Evolutionary conservation across 1,140 invertebrate species (phyloP).

Genomic region (Penaeus indicus): DNA sequence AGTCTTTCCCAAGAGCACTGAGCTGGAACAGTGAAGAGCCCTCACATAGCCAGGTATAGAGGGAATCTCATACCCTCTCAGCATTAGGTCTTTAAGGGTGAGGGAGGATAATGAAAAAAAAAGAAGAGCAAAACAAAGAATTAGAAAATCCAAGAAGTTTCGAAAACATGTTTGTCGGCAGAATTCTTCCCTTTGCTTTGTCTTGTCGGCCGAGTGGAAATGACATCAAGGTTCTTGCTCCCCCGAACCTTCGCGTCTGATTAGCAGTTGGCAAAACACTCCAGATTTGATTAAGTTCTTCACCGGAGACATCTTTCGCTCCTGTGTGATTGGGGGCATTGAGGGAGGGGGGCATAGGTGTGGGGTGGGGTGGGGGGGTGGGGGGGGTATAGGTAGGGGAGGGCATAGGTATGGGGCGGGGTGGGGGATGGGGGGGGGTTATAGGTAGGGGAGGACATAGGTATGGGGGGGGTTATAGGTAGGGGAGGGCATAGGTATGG

Average conservation of each 20-base stretch:
- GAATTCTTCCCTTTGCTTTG: slow-evolving; percentile 47
- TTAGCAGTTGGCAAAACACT: slow-evolving; percentile 59
- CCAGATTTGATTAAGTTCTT: slow-evolving; percentile 62
- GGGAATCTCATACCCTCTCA: not conserved
- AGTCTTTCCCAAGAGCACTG: too few relatives aligned
- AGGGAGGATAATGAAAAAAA: not conserved
- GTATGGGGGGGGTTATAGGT: not conserved
- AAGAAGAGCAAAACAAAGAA: too few relatives aligned
- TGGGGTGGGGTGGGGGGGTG: slow-evolving; percentile 3
- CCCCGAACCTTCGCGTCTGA: slow-evolving; percentile 56
- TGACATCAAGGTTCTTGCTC: slow-evolving; percentile 61
- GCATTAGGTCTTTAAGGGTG: not conserved
- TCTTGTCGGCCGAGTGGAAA: slow-evolving; percentile 54
- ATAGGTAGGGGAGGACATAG: not conserved
- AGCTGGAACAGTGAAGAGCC: too few relatives aligned
- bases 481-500: not conserved
- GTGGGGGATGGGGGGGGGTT: slow-evolving; percentile 5
- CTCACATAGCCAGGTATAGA: too few relatives aligned
- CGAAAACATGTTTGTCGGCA: slow-evolving; percentile 59
- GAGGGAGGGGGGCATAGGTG: not conserved
- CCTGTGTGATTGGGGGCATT: slow-evolving; percentile 41
- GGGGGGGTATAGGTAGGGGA: not conserved
- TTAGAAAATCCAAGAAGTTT: slow-evolving; percentile 33
- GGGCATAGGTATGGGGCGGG: not conserved
- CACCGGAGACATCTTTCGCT: slow-evolving; percentile 55